Evolutionary conservation across 2,888 invertebrate species (phyloP).

Genomic region (Uropetala carovei): DNA sequence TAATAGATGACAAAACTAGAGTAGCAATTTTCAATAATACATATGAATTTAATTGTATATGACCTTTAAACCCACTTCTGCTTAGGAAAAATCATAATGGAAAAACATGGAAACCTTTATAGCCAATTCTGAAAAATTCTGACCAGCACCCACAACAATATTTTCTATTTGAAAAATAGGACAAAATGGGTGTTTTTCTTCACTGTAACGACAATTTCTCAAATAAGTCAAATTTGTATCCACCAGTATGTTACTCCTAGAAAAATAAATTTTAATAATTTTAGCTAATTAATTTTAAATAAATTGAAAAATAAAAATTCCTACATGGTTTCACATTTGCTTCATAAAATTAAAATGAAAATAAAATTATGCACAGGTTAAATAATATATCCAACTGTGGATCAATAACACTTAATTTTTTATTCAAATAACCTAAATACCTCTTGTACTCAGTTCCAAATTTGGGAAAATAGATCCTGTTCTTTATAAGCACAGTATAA

Average conservation of each 20-base stretch:
- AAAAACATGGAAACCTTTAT: conserved; percentile 69
- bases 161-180: conserved; percentile 75
- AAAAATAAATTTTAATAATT: neutral
- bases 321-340: neutral
- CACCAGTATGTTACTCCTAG: conserved; percentile 72
- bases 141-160: conserved; percentile 72
- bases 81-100: neutral
- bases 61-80: too few species aligned
- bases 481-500: conserved; percentile 70
- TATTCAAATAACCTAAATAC: neutral
- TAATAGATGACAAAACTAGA: too few species aligned
- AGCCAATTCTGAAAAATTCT: conserved; percentile 71
- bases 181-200: conserved; percentile 72
- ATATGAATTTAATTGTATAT: too few species aligned
- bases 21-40: too few species aligned
- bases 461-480: conserved; percentile 68
- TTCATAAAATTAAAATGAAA: neutral
- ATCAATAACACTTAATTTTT: too few species aligned
- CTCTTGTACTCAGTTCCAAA: conserved; percentile 68
- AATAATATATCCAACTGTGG: too few species aligned
- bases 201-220: conserved; percentile 72
- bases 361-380: too few species aligned
- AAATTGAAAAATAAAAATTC: neutral
- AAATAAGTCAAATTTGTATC: conserved; percentile 71
- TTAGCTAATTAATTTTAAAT: neutral